phyloP scores from a whole-genome alignment of 37 sponge, comb jelly and placozoan species.

The Oopsacas minuta region DNA sequence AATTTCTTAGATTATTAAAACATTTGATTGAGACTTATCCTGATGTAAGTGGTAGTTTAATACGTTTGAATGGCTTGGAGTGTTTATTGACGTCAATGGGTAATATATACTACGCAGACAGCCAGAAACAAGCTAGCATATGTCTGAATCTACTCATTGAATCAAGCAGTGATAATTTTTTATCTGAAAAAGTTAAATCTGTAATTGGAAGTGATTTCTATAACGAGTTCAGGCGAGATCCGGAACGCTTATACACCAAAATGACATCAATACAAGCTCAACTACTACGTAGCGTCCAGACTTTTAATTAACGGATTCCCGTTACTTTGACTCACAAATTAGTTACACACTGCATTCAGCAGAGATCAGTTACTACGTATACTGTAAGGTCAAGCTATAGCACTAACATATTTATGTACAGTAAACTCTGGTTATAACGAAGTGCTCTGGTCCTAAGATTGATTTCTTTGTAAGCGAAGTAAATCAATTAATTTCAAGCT shows the following conservation, averaged over 20 bases:
- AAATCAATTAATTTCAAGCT: too few species aligned
- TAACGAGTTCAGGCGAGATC: background rate
- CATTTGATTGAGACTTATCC: background rate
- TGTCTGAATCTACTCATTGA: constrained; percentile 28
- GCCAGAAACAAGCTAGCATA: constrained; percentile 74
- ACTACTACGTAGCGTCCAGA: background rate
- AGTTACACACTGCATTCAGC: too few species aligned
- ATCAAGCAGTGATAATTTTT: background rate
- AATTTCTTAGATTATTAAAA: background rate
- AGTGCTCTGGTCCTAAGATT: too few species aligned
- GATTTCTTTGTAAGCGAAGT: too few species aligned
- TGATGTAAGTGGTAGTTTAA: background rate
- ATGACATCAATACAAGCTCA: constrained; percentile 10
- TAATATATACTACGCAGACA: constrained; percentile 46
- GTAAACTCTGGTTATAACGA: too few species aligned
- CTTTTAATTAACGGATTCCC: background rate
- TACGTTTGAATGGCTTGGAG: background rate
- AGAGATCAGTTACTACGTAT: too few species aligned
- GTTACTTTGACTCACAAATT: too few species aligned
- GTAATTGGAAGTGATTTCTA: background rate
- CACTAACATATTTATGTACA: too few species aligned
- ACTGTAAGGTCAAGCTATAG: too few species aligned
- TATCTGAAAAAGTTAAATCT: background rate
- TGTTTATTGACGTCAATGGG: constrained; percentile 60
- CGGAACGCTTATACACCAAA: background rate